These are phyloP conservation scores for Brachyhypopomus gauderio DNA, from an alignment of 2,113 vertebrate genomes.

Conservation along the genomic window DNA sequence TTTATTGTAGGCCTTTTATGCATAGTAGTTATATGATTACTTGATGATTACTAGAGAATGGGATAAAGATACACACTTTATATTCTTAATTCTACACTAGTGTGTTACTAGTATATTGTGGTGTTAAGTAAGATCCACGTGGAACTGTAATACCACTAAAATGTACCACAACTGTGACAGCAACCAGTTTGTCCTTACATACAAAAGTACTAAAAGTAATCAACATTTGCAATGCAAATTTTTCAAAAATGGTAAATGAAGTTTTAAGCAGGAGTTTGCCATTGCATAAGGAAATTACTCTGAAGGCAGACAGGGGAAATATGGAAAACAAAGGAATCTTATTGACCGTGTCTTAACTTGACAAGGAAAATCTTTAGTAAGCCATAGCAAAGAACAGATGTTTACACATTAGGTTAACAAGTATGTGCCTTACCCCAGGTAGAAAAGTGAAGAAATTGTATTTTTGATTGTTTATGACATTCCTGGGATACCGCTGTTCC, in stretches of 20 bases:
- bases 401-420: neutral
- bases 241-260: slow-evolving; percentile 29
- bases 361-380: neutral
- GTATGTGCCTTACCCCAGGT: slow-evolving; percentile 80
- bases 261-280: slow-evolving; percentile 1
- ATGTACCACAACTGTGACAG: neutral
- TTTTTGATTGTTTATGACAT: slow-evolving; percentile 99
- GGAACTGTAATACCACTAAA: neutral
- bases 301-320: neutral
- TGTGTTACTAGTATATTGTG: neutral
- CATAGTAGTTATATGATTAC: too few species aligned
- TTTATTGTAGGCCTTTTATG: too few species aligned
- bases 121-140: neutral
- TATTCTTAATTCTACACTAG: too few species aligned
- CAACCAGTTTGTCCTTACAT: slow-evolving; percentile 53
- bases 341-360: neutral
- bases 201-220: slow-evolving; percentile 50
- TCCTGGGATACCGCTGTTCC: slow-evolving; percentile 94
- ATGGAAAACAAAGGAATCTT: slow-evolving; percentile 27
- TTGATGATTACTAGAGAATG: too few species aligned
- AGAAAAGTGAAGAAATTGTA: slow-evolving; percentile 98
- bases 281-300: slow-evolving; percentile 20
- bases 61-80: too few species aligned
- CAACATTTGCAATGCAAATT: slow-evolving; percentile 73
- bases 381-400: neutral